phyloP scores from a whole-genome alignment of 2,797 vertebrate genomes.

The Sebastes cheni region DNA sequence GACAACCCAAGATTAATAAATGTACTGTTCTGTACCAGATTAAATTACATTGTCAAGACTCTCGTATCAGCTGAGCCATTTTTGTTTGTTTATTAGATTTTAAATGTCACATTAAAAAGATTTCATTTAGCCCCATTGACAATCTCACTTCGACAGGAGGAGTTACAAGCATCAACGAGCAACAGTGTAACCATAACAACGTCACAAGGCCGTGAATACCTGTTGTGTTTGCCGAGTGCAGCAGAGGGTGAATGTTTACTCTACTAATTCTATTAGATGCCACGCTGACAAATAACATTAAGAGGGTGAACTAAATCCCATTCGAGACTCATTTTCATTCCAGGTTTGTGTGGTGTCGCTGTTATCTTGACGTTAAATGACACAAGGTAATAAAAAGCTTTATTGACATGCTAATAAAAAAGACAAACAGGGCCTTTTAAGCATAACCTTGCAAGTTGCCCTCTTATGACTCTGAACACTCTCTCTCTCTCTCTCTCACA shows the following conservation, averaged over 20 bases:
- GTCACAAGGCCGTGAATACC: neutral
- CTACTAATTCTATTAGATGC: conserved; percentile 38
- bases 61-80: neutral
- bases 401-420: conserved; percentile 37
- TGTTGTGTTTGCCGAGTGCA: conserved; percentile 23
- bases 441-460: conserved; percentile 19
- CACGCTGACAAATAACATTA: conserved; percentile 12
- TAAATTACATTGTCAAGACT: neutral
- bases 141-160: neutral
- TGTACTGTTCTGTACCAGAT: neutral
- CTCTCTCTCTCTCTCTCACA: too few species aligned
- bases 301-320: neutral
- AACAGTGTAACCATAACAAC: conserved; percentile 28
- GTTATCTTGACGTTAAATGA: conserved; percentile 11
- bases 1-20: neutral
- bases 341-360: conserved; percentile 12
- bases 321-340: conserved; percentile 2
- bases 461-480: neutral
- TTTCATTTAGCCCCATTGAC: neutral
- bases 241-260: conserved; percentile 32
- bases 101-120: neutral
- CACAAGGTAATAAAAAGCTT: conserved; percentile 27
- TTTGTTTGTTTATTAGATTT: neutral
- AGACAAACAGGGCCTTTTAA: conserved; percentile 7
- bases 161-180: neutral